phyloP scores from a whole-genome alignment of 2,888 invertebrate genomes.

The Aplocera efformata region DNA sequence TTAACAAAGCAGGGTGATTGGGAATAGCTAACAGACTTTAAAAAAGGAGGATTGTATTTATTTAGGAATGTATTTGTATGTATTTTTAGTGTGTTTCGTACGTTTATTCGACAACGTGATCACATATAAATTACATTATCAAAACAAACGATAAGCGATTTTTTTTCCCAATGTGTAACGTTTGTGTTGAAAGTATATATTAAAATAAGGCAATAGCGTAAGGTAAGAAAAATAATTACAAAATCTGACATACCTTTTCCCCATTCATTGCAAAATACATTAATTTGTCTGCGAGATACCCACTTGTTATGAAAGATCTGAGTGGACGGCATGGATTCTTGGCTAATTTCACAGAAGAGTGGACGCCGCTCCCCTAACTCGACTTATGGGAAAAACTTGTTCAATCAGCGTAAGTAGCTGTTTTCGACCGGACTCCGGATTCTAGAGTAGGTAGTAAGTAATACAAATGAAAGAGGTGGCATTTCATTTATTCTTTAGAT shows the following conservation, averaged over 20 bases:
- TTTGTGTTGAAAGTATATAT: too few species aligned
- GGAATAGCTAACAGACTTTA: too few species aligned
- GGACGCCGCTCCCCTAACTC: constrained; percentile 43
- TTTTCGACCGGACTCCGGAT: constrained; percentile 50
- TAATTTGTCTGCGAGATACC: constrained; percentile 22
- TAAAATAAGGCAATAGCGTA: too few species aligned
- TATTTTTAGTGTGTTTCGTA: too few species aligned
- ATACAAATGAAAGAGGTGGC: constrained; percentile 33
- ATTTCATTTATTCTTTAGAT: constrained; percentile 4
- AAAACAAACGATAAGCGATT: too few species aligned
- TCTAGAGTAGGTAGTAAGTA: constrained; percentile 12
- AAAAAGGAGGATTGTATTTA: too few species aligned
- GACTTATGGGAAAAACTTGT: constrained; percentile 72
- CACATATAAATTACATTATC: too few species aligned
- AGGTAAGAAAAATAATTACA: too few species aligned
- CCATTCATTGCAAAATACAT: constrained; percentile 22
- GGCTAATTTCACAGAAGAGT: constrained; percentile 70
- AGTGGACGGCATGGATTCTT: constrained; percentile 38
- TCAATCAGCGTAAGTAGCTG: constrained; percentile 72
- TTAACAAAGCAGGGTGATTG: too few species aligned
- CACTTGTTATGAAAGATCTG: constrained; percentile 34
- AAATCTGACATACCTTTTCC: background rate
- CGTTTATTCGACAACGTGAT: too few species aligned
- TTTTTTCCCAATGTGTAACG: too few species aligned
- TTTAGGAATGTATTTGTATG: too few species aligned